Evolutionary conservation across 1,140 invertebrate genomes (phyloP).

Genomic region (Macrobrachium rosenbergii): DNA sequence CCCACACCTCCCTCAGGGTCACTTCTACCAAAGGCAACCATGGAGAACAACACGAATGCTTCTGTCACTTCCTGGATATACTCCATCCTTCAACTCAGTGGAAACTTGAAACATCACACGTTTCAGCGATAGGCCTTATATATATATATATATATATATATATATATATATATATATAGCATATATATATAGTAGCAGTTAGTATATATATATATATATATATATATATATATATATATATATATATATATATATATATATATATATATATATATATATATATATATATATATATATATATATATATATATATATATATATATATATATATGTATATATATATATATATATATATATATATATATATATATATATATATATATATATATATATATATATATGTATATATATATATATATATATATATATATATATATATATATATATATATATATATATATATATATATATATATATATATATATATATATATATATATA

Average conservation of each 20-base stretch:
- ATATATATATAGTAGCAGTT: no score
- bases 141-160: no score
- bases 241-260: constrained; percentile 11
- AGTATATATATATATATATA: constrained; percentile 5
- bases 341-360: constrained; percentile 2
- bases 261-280: constrained; percentile 11
- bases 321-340: constrained; percentile 2
- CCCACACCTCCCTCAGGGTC: no score
- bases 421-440: constrained; percentile 8
- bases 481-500: constrained; percentile 11
- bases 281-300: neutral
- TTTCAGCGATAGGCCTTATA: no score
- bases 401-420: neutral
- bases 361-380: constrained; percentile 2
- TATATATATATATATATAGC: no score
- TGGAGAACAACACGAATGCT: no score
- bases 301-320: constrained; percentile 11
- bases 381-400: constrained; percentile 1
- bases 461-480: neutral
- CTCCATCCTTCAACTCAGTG: no score
- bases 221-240: constrained; percentile 11
- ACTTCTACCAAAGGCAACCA: no score
- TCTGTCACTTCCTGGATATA: no score
- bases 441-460: constrained; percentile 11
- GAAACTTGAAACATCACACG: no score